A percentile compares a stretch with the other conserved stretches of the same genome.
Evolutionary conservation across 2,113 vertebrate genomes (phyloP).

Genomic region (Apaloderma vittatum): DNA sequence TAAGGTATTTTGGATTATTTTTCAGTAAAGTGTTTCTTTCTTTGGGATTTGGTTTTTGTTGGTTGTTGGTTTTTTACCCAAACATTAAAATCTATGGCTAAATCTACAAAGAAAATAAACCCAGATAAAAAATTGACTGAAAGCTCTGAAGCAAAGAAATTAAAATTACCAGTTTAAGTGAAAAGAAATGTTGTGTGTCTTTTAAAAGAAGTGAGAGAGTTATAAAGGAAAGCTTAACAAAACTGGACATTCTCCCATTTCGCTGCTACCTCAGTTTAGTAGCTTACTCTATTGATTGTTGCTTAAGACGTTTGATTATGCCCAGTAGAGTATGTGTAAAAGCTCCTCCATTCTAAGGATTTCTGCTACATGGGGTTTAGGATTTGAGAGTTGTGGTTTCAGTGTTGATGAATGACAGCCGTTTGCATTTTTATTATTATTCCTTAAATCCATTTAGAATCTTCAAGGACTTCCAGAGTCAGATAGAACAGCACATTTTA

Average conservation of each 20-base stretch:
- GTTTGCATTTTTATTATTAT: slow-evolving; percentile 31
- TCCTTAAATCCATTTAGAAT: slow-evolving; percentile 15
- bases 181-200: neutral
- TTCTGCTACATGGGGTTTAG: neutral
- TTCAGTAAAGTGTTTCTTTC: neutral
- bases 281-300: neutral
- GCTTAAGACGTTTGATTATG: neutral
- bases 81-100: neutral
- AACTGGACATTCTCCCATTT: neutral
- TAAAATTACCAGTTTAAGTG: neutral
- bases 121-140: neutral
- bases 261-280: neutral
- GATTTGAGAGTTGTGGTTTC: neutral
- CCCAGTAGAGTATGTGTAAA: neutral
- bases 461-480: neutral
- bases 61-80: fast-evolving
- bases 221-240: neutral
- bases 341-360: neutral
- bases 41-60: neutral
- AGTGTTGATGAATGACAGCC: slow-evolving; percentile 1
- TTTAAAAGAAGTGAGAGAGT: neutral
- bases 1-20: slow-evolving; percentile 15
- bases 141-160: neutral
- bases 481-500: neutral
- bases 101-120: neutral